Evolutionary conservation across 2,888 invertebrate genomes (phyloP), one percentile per base, ranked within the genome.

Genomic region (Prosapia bicincta): DNA sequence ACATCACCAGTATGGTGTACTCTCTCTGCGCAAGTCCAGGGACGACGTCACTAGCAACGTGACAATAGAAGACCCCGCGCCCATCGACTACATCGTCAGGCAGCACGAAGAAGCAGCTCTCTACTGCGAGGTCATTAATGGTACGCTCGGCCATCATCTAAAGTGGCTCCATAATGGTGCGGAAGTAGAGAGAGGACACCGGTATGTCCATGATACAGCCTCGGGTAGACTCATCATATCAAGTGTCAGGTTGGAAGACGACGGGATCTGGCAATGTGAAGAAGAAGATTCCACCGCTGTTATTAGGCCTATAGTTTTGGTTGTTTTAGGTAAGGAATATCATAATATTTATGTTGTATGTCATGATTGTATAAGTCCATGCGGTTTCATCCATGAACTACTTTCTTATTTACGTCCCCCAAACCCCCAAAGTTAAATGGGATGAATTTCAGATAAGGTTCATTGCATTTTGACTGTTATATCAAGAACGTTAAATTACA

Each of bases 231-330:
- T 89, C 80, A 85, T 87, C 77, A 88, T 89, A 80, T 88, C 88
- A 81, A 88, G 87, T 82, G 88, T 88, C 32, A 83, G 89, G 66
- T 83, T 88, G 75, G 90, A 90, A 26, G 92, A 92, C 82, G 90
- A 91, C 54, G 93, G 92, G 0, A 85, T 88, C 71, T 94, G 93
- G 91, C 88, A 89, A 76, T 94, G 93, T 82, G 89, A 89, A 26
- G 89, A 91, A 0, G 87, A 88, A 54, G 91, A 91, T 81, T 86
- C 87, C 0, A 88, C 89, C 38, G 91, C 91, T 0, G 89, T 89
- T 75, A 88, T 90, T 1, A 88, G 72, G 10, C 78, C 80, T n/a
- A 78, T 79, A 20, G 69, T 74, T 15, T 79, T 80, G 32, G 78
- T 81, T 43, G 81, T 82, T 1, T 78, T 82, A 13, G 82, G 82